phyloP scores from a whole-genome alignment of 2,113 vertebrate species.

The Penelope pileata region DNA sequence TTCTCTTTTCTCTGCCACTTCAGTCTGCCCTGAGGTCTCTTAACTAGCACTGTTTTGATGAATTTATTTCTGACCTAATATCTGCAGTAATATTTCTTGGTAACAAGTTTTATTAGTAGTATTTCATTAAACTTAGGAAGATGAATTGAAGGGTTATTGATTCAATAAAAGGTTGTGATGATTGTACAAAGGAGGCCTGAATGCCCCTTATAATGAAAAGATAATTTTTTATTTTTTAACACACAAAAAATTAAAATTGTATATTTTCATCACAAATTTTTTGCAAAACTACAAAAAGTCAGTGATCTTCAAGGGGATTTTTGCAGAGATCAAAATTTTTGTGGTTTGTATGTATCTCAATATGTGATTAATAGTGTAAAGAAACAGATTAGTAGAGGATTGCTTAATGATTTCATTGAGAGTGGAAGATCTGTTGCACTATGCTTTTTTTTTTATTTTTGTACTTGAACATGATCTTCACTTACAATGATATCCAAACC shows the following conservation, averaged over 20 bases:
- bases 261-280: background rate
- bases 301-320: background rate
- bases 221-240: background rate
- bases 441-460: background rate
- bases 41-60: background rate
- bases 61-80: background rate
- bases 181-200: background rate
- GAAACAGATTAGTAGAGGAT: background rate
- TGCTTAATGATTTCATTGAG: background rate
- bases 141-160: background rate
- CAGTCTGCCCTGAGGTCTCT: background rate
- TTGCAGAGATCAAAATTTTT: background rate
- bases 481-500: background rate
- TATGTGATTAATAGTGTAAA: background rate
- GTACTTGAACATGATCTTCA: background rate
- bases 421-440: background rate
- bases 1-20: background rate
- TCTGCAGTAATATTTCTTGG: background rate
- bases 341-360: background rate
- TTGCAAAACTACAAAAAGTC: rapidly evolving
- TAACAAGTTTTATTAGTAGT: background rate
- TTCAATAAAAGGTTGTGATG: background rate
- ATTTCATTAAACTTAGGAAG: background rate
- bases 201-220: background rate
- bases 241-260: background rate